Base-by-base conservation (phyloP, 2,113 vertebrate genomes). In the Leptobrachium leishanense region DNA sequence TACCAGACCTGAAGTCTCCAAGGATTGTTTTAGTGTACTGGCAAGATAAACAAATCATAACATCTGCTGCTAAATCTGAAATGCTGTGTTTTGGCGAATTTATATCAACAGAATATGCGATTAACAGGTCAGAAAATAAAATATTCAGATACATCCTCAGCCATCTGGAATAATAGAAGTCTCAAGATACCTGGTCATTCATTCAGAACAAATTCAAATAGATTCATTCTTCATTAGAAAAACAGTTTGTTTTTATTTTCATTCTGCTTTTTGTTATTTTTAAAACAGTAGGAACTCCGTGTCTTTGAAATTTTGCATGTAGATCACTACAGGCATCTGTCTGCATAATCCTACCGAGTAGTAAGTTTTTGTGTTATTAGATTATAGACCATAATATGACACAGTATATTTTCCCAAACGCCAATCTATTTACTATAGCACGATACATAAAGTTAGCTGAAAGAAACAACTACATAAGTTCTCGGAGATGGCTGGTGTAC, bases 191-290 rank as follows among this genome's bases (percentile, higher is more conserved):
- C 68, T 77, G 54, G 59, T 79, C 70, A 64, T 70, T 72, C 43
- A 46, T 43, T 54, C 46, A 71, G 20, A 79, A 64, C 67, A 20
- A 43, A 31, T 65, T 79, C 7, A n/a, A 71, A 66, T 44, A 53
- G 68, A 65, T 79, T 64, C 15, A 66, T 54, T 72, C 59, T n/a
- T 72, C 59, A 79, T 79, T 79, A 72, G 69, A 46, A 41, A 53
- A 53, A 41, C 43, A 40, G 59, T 15, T 72, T 59, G 31, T 54
- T 72, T 59, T 53, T 72, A 43, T 65, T 43, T 54, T 43, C 9
- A 5, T 50, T 50, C 46, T 50, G 4, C 8, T 72, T 72, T 72
- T 20, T 41, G 39, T 43, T 12, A 50, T 50, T 72, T n/a, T 3
- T 55, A 9, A 31, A 43, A 39, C 44, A 53, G 20, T 55, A 43